Base-by-base conservation (phyloP, 2,888 invertebrate genomes). In the Antheraea assamensis region DNA sequence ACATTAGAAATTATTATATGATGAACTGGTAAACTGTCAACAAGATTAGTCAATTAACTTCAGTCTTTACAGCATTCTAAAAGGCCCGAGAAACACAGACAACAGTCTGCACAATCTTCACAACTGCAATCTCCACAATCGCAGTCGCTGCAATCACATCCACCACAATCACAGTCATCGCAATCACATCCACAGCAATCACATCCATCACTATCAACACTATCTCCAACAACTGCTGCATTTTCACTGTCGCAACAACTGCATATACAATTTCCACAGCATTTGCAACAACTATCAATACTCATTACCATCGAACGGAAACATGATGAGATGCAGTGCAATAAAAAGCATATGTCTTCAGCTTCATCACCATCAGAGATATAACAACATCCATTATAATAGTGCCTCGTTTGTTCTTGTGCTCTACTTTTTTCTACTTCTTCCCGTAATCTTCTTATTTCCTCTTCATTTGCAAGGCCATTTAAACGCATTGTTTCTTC, bases 231-330 rank as follows among this genome's bases (percentile, higher is more conserved):
- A 7, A 58, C 58, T 30, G n/a, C 42, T 47, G 10, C 27, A 49
- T 71, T 52, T 19, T 30, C 52, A 35, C 30, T 31, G n/a, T 79
- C 78, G 70, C 88, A 88, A 68, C 87, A 85, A 31, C 79, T 74
- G 13, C 71, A 79, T 15, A 85, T 75, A 70, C 82, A 81, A 49
- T 76, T 74, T 0, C 84, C 85, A 73, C 83, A 87, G 0, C 76
- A 74, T 1, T 84, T 81, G 49, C 82, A 85, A 73, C 82, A 84
- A 0, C 30, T 71, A 5, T 86, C 84, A 0, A 82, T 81, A 71
- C 84, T 85, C 3, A 78, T 76, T 17, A 76, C 76, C 2, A 84
- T 74, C 0, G 74, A 73, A 58, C 80, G 75, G 71, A 82, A 86
- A 68, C 80, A 80, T 17, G 77, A 71, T 0, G 80, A 77, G 2